These are phyloP conservation scores for Hetaerina titia DNA, from an alignment of 2,888 invertebrate genomes.

Conservation along the genomic window DNA sequence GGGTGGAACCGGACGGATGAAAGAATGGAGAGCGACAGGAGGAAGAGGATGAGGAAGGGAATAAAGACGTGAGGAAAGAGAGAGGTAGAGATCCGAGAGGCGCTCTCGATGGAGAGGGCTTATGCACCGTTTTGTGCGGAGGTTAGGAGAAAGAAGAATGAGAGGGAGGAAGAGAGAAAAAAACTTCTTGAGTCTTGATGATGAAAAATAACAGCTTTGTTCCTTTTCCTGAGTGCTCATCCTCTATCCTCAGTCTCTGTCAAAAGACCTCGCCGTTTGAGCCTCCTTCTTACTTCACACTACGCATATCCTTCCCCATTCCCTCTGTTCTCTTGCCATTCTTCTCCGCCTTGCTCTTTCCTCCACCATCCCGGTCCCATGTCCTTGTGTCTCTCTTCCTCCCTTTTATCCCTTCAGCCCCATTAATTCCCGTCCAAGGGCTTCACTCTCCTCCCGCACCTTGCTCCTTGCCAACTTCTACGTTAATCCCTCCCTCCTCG, in stretches of 20 bases:
- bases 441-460: not conserved
- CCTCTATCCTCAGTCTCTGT: slow-evolving; percentile 56
- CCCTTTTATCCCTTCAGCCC: slow-evolving; percentile 56
- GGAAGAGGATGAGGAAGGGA: not conserved
- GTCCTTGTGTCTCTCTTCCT: not conserved
- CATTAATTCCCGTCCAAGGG: slow-evolving; percentile 56
- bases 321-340: not conserved
- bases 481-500: not conserved
- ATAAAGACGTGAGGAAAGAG: not conserved
- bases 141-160: not conserved
- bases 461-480: slow-evolving; percentile 3
- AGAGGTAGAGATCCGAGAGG: not conserved
- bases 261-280: slow-evolving; percentile 4
- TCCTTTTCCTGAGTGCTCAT: slow-evolving; percentile 51
- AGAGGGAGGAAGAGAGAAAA: not conserved
- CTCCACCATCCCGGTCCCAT: not conserved
- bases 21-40: too few species aligned
- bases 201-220: slow-evolving; percentile 66
- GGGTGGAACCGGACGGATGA: too few species aligned
- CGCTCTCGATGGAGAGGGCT: not conserved
- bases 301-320: not conserved
- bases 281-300: not conserved
- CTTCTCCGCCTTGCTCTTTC: not conserved
- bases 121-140: not conserved
- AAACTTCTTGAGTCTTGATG: slow-evolving; percentile 45